Base-by-base conservation (phyloP, 2,888 invertebrate species). In the Galeruca laticollis region DNA sequence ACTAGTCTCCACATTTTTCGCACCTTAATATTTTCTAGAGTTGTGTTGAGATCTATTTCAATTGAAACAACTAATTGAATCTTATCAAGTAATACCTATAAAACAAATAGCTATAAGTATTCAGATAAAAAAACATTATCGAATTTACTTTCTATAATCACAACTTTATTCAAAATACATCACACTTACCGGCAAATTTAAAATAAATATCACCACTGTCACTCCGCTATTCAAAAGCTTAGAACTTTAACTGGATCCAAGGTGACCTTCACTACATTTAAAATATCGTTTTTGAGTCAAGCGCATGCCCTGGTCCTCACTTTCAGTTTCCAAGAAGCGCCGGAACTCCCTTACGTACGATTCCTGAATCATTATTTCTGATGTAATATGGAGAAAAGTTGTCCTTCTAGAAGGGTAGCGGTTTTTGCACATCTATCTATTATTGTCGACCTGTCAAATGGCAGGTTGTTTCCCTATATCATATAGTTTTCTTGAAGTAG, bases 201-300 rank as follows among this genome's bases (percentile, higher is more conserved):
- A 57, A 57, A 20, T 2, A 57, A 18, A 57, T 18, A 11, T 18
- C 35, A 57, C 56, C 3, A 57, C 35, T 15, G 6, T 9, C 31
- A 11, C 35, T 31, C 21, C 13, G 31, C 2, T 54, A 26, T 33
- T 9, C 20, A 15, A 18, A 35, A 57, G 56, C 56, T 57, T 57
- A 10, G 56, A 64, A 33, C 43, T 64, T 69, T 31, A 49, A 71
- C 73, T 74, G 71, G 49, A 60, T 37, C 67, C 47, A 75, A 75
- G 75, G 73, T 75, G 73, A 75, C 75, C 70, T 72, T 70, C 40
- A 18, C 60, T 60, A 56, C 56, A 61, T 65, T 70, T 73, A 73
- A 72, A 70, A 67, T 18, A 68, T 43, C 66, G 43, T 47, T 65
- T 61, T 59, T 33, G 60, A 37, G 21, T 21, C 31, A 26, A 61